Conservation (phyloP, 2,888 invertebrate species). For the Athalia rosae region DNA sequence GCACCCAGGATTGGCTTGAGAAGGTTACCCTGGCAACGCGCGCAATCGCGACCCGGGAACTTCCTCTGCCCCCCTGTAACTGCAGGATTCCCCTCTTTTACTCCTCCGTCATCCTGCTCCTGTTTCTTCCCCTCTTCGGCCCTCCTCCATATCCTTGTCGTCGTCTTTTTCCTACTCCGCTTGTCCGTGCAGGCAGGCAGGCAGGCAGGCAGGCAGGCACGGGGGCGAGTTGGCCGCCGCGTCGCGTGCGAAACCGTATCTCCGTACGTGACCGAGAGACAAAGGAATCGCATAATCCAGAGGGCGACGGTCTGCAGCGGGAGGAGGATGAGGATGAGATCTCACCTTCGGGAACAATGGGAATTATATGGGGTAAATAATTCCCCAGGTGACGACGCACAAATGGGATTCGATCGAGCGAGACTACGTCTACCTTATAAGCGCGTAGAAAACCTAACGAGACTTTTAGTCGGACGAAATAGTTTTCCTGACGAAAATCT, state of each 20-base stretch:
- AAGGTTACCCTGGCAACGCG: slow-evolving; percentile 41
- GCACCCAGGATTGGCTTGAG: slow-evolving; percentile 43
- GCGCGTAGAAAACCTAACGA: neutral
- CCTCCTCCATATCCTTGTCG: neutral
- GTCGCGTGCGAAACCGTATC: slow-evolving; percentile 42
- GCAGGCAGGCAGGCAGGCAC: neutral
- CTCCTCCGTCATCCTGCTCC: slow-evolving; percentile 2
- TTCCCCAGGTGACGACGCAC: slow-evolving; percentile 15
- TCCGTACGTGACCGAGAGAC: slow-evolving; percentile 43
- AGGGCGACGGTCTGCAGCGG: neutral
- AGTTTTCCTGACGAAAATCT: neutral
- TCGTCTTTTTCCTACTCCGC: neutral
- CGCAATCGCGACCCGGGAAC: slow-evolving; percentile 44
- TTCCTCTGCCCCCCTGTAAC: slow-evolving; percentile 32
- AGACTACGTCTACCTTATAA: too few species aligned
- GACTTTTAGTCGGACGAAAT: neutral
- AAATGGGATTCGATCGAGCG: neutral
- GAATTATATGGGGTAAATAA: slow-evolving; percentile 34
- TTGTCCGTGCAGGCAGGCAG: neutral
- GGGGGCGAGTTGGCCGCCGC: neutral
- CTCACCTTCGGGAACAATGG: neutral
- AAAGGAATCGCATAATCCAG: slow-evolving; percentile 30
- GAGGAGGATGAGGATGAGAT: neutral
- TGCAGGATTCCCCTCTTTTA: slow-evolving; percentile 24
- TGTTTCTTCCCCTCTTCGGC: neutral